Percentiles rank a stretch among this genome's conserved stretches.
These are phyloP conservation scores for Hyles vespertilio DNA, from an alignment of 1,140 invertebrate species.

Conservation along the genomic window DNA sequence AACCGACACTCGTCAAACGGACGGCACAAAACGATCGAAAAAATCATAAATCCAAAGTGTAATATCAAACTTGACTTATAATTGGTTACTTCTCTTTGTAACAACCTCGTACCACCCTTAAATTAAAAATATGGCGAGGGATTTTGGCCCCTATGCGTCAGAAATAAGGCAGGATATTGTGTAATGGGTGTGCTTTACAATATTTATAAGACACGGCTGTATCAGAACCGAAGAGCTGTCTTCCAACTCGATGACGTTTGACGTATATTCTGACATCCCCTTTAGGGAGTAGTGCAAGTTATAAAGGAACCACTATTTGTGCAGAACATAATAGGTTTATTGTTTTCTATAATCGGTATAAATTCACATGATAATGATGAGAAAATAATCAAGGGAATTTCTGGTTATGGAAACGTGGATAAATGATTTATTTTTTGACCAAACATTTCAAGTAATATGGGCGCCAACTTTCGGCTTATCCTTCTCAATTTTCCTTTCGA, in stretches of 20 bases:
- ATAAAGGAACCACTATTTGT: neutral
- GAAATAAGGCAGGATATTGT: slow-evolving; percentile 21
- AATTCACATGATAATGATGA: no score
- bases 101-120: slow-evolving; percentile 19
- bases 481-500: no score
- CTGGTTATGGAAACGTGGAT: no score
- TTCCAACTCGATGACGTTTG: slow-evolving; percentile 72
- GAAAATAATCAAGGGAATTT: no score
- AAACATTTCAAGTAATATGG: no score
- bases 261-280: slow-evolving; percentile 69
- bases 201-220: slow-evolving; percentile 67
- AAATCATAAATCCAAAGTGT: slow-evolving; percentile 68
- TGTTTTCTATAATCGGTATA: no score
- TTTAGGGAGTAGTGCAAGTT: slow-evolving; percentile 39
- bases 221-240: slow-evolving; percentile 70
- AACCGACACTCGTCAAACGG: slow-evolving; percentile 42
- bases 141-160: neutral
- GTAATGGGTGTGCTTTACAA: slow-evolving; percentile 46
- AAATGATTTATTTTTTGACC: no score
- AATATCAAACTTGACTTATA: slow-evolving; percentile 70
- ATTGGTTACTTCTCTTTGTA: slow-evolving; percentile 53
- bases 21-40: slow-evolving; percentile 60
- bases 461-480: no score
- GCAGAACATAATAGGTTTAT: no score
- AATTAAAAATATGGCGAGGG: neutral